Evolutionary conservation across 2,888 invertebrate species (phyloP).

Genomic region (Oligia strigilis): DNA sequence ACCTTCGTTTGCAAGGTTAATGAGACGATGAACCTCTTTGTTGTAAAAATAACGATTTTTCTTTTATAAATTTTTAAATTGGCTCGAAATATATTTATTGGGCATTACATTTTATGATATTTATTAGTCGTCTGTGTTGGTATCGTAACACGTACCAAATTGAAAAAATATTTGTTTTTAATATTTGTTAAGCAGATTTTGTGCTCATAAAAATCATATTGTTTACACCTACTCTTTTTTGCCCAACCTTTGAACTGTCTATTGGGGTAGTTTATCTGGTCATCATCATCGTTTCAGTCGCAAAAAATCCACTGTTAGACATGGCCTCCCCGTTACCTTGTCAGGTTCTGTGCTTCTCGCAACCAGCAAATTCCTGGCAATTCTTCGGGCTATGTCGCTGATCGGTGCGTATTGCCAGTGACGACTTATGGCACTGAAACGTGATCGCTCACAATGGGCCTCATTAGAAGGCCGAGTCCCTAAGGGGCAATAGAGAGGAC

Average conservation of each 20-base stretch:
- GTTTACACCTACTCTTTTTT: not conserved
- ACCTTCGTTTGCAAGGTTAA: constrained; percentile 15
- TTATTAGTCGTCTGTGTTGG: not conserved
- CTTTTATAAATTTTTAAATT: not conserved
- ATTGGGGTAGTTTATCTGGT: not conserved
- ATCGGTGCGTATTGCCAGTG: too few species aligned
- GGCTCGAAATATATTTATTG: not conserved
- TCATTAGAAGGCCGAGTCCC: too few species aligned
- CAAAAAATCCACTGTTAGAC: too few species aligned
- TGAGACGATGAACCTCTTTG: constrained; percentile 11
- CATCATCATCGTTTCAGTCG: too few species aligned
- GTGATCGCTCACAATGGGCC: too few species aligned
- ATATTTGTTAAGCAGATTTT: not conserved
- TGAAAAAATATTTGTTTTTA: not conserved
- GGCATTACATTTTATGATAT: not conserved
- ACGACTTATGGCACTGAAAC: too few species aligned
- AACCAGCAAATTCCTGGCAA: not conserved
- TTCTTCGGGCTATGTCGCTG: not conserved
- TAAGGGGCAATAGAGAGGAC: too few species aligned
- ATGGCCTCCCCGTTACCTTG: not conserved
- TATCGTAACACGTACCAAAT: not conserved
- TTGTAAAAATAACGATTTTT: not conserved
- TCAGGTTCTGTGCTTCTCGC: too few species aligned
- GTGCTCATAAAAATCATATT: not conserved
- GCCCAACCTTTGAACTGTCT: not conserved